A percentile compares a stretch with the other conserved stretches of the same genome.
Evolutionary conservation across 2,888 invertebrate species (phyloP).

Genomic region (Campaea margaritaria): DNA sequence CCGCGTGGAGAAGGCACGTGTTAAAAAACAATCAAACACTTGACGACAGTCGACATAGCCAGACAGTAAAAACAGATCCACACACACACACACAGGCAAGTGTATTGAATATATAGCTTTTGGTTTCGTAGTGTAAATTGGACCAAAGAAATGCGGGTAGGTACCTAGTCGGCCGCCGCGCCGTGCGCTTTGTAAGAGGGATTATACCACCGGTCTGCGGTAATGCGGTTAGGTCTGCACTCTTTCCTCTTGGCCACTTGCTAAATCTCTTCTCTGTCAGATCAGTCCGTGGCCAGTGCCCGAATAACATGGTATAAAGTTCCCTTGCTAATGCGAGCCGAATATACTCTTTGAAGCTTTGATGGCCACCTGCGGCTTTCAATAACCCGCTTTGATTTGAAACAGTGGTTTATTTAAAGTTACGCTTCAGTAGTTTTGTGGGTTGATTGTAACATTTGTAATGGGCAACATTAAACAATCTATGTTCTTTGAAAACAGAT

Average conservation of each 20-base stretch:
- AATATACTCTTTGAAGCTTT: constrained; percentile 57
- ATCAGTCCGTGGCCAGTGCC: constrained; percentile 48
- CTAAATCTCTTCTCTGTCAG: constrained; percentile 67
- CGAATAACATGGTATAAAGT: constrained; percentile 51
- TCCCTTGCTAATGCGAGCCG: constrained; percentile 50
- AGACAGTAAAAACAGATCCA: constrained; percentile 1
- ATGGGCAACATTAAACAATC: constrained; percentile 11
- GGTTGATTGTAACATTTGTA: constrained; percentile 21
- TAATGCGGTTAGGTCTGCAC: constrained; percentile 65
- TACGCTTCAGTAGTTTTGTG: constrained; percentile 31
- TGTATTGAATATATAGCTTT: constrained; percentile 8
- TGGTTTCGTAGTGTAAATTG: constrained; percentile 24
- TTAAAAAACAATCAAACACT: constrained; percentile 12
- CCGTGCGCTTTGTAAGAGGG: constrained; percentile 61
- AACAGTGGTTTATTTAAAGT: constrained; percentile 46
- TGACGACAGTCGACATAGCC: constrained; percentile 4
- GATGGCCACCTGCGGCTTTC: constrained; percentile 60
- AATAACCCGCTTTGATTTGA: constrained; percentile 57
- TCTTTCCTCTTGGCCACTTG: constrained; percentile 65
- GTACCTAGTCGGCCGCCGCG: constrained; percentile 43
- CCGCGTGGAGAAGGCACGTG: constrained; percentile 4
- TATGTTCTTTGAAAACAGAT: constrained; percentile 10
- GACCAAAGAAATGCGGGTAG: constrained; percentile 20
- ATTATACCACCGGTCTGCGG: constrained; percentile 71
- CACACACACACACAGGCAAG: not conserved